Evolutionary conservation across 2,797 vertebrate species (phyloP), one percentile per base, ranked within the genome.

Genomic region (Enteromius thamalakanensis): DNA sequence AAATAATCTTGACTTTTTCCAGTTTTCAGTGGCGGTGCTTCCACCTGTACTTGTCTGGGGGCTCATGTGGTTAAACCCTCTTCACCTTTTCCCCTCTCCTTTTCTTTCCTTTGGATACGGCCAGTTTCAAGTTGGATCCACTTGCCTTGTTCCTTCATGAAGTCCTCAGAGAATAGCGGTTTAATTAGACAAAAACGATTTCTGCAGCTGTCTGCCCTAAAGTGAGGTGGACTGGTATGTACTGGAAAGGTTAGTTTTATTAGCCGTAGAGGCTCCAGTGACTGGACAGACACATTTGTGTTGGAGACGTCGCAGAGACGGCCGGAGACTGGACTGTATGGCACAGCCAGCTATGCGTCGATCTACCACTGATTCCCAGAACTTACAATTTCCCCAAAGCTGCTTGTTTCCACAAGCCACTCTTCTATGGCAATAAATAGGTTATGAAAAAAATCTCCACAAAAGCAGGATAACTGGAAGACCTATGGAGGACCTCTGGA

Each of bases 121-220:
- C 76, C 51, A 81, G 49, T 88, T 80, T 81, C 8, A 55, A 76
- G 74, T 77, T 84, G 34, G 80, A 86, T 80, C 77, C 72, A 78
- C 58, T 86, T 69, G 67, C 23, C 29, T 23, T 62, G 32, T 65
- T 87, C 81, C 76, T 81, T 79, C 51, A 82, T 79, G 70, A 80
- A 72, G n/a, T 65, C 82, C 76, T 55, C 76, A 47, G 68, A 76
- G 83, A 84, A 83, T 86, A 89, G 87, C 71, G 70, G 65, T 83
- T 90, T 88, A 88, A 88, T 89, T 88, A 86, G 15, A 79, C 47
- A 34, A 81, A 83, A 90, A 89, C 86, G 60, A 80, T 87, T 89
- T 86, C 76, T 81, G 40, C 84, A 88, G 84, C 85, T 88, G 88
- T 37, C 69, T 76, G 81, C 69, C 71, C 70, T 47, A 76, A 85